Evolutionary conservation across 2,113 vertebrate species (phyloP).

Genomic region (Albula goreensis): DNA sequence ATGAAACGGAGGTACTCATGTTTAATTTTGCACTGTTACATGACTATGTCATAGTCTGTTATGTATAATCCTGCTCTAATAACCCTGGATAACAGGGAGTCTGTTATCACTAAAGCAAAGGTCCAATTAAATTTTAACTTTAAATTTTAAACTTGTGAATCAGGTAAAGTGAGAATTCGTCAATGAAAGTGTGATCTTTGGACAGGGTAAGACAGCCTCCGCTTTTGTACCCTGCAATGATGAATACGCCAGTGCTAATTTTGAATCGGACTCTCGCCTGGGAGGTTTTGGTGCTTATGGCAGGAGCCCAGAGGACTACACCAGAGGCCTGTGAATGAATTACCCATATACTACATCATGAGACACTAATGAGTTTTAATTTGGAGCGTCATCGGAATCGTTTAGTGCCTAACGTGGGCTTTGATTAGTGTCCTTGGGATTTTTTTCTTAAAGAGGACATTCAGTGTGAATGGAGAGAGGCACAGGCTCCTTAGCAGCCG

Average conservation of each 20-base stretch:
- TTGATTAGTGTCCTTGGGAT: not conserved
- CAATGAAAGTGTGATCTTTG: not conserved
- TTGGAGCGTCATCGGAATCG: not conserved
- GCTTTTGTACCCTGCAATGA: not conserved
- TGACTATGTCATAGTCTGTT: too few species aligned
- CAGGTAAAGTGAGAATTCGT: not conserved
- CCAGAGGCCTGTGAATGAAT: not conserved
- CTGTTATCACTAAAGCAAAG: not conserved
- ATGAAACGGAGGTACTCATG: too few species aligned
- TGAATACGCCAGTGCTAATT: not conserved
- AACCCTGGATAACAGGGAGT: not conserved
- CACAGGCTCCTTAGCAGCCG: not conserved
- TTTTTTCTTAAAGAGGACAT: not conserved
- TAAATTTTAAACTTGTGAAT: not conserved
- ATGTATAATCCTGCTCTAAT: not conserved
- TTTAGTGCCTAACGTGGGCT: not conserved
- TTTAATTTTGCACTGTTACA: too few species aligned
- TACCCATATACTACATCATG: not conserved
- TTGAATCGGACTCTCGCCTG: too few species aligned
- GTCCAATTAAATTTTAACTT: too few species aligned
- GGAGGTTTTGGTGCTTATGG: too few species aligned
- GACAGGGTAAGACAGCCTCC: too few species aligned
- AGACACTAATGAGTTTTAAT: not conserved
- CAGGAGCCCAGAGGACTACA: too few species aligned
- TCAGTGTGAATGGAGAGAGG: not conserved